Conservation (phyloP, 1,140 invertebrate genomes). For the Trypoxylus dichotomus region DNA sequence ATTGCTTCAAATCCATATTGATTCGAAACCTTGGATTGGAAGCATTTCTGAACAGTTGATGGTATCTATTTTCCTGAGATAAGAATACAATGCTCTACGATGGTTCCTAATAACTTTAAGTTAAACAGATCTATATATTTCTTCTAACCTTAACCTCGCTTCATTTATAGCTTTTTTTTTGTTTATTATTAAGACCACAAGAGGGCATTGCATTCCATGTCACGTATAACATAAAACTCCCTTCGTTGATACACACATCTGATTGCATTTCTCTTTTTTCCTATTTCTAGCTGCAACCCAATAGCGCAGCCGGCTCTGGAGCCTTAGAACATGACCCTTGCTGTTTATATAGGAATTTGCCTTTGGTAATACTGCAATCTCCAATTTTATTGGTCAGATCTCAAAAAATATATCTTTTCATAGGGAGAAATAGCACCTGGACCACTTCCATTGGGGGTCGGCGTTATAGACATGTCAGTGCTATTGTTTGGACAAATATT, state of each 20-base stretch:
- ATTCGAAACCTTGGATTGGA: no score
- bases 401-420: slow-evolving; percentile 30
- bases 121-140: no score
- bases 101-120: no score
- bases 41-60: no score
- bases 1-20: no score
- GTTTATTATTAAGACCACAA: no score
- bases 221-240: neutral
- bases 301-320: slow-evolving; percentile 91
- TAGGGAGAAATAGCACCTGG: slow-evolving; percentile 71
- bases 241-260: neutral
- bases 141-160: no score
- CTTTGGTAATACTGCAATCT: slow-evolving; percentile 5
- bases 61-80: no score
- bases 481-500: slow-evolving; percentile 92
- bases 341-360: slow-evolving; percentile 73
- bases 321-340: slow-evolving; percentile 95
- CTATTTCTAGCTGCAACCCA: slow-evolving; percentile 75
- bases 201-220: no score
- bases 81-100: no score
- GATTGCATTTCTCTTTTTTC: neutral
- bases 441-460: slow-evolving; percentile 92
- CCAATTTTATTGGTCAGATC: neutral
- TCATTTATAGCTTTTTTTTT: no score
- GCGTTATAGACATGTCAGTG: slow-evolving; percentile 94